A percentile compares a stretch with the other conserved stretches of the same genome.
Conservation (phyloP, 2,888 invertebrate genomes). For the Lasius fuliginosus region DNA sequence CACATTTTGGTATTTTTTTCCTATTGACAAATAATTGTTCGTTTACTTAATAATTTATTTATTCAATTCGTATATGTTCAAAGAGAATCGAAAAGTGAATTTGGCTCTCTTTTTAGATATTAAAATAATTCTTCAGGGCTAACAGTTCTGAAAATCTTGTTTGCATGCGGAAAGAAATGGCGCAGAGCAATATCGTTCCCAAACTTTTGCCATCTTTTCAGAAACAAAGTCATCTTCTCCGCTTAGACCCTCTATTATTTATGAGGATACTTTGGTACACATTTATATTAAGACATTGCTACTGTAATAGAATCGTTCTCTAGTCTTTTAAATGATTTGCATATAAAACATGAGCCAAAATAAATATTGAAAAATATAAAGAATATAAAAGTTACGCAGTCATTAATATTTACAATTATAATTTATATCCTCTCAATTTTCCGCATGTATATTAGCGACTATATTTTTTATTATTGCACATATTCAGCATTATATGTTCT, state of each 20-base stretch:
- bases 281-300: slow-evolving; percentile 14
- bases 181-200: neutral
- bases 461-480: neutral
- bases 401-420: neutral
- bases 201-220: neutral
- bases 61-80: no score
- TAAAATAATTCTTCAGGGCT: neutral
- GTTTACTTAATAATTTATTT: no score
- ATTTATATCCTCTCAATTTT: neutral
- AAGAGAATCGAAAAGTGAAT: no score
- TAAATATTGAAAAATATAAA: neutral
- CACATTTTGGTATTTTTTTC: no score
- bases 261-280: neutral
- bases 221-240: neutral
- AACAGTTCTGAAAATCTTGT: neutral
- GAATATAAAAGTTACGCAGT: neutral
- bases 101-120: neutral
- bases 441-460: neutral
- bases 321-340: neutral
- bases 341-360: no score
- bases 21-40: no score
- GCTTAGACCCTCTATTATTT: slow-evolving; percentile 7
- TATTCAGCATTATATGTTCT: neutral
- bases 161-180: neutral
- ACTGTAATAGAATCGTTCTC: neutral